These are phyloP conservation scores for Morelia viridis DNA, from an alignment of 2,797 vertebrate species.

Conservation along the genomic window DNA sequence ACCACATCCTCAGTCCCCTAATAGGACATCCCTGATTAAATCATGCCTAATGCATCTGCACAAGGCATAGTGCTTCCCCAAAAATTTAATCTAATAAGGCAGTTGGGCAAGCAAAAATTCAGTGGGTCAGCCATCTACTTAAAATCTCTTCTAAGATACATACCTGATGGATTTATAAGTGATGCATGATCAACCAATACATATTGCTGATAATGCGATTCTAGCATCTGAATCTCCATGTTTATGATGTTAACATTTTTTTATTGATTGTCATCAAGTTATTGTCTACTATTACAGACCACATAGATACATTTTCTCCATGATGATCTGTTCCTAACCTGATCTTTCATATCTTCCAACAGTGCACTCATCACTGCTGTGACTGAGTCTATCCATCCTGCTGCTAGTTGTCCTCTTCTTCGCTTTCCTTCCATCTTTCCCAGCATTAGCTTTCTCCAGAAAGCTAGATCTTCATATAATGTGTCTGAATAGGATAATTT, in stretches of 20 bases:
- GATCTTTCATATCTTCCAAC: not conserved
- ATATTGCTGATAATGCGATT: not conserved
- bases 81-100: not conserved
- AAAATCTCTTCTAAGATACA: not conserved
- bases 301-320: not conserved
- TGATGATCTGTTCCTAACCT: not conserved
- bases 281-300: not conserved
- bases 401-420: not conserved
- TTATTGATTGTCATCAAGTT: not conserved
- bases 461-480: too few relatives aligned
- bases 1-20: not conserved
- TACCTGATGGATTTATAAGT: not conserved
- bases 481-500: too few relatives aligned
- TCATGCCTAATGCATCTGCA: not conserved
- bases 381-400: not conserved
- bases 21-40: not conserved
- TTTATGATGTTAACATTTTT: not conserved
- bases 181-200: not conserved
- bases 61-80: not conserved
- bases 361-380: not conserved
- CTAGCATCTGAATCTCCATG: not conserved
- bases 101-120: not conserved
- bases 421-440: not conserved
- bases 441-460: not conserved
- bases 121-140: not conserved